Conservation (phyloP, 2,797 vertebrate genomes). For the Poeciliopsis turneri region DNA sequence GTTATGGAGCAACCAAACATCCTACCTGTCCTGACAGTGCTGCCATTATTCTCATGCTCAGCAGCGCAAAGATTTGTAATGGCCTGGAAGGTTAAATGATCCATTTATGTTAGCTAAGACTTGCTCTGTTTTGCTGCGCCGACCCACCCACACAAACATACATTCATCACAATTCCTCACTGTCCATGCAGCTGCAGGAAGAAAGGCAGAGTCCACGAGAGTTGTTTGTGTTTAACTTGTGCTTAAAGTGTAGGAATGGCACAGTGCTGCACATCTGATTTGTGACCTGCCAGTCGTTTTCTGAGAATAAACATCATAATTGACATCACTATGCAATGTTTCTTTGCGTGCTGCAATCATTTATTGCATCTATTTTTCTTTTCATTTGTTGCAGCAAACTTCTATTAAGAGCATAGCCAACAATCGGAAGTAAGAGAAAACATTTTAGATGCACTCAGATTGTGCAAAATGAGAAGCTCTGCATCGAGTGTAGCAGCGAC, state of each 20-base stretch:
- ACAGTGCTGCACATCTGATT: background rate
- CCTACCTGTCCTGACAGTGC: slow-evolving; percentile 53
- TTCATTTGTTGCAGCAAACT: background rate
- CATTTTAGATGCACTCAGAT: background rate
- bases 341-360: background rate
- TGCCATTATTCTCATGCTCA: slow-evolving; percentile 37
- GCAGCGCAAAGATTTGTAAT: slow-evolving; percentile 27
- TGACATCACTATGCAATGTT: background rate
- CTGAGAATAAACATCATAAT: background rate
- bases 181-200: slow-evolving; percentile 19
- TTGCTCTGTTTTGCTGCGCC: slow-evolving; percentile 41
- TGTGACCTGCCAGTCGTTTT: slow-evolving; percentile 4
- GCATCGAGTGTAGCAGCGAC: slow-evolving; percentile 20
- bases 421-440: background rate
- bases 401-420: background rate
- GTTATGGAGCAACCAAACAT: slow-evolving; percentile 47
- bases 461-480: slow-evolving; percentile 21
- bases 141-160: slow-evolving; percentile 26
- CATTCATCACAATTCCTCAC: slow-evolving; percentile 13
- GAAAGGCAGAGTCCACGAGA: background rate
- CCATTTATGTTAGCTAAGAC: slow-evolving; percentile 32
- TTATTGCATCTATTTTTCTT: background rate
- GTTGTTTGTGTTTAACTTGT: slow-evolving; percentile 7
- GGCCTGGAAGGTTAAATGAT: slow-evolving; percentile 41
- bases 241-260: slow-evolving; percentile 11